phyloP scores from a whole-genome alignment of 2,113 vertebrate species.

The Noturus placidus region DNA sequence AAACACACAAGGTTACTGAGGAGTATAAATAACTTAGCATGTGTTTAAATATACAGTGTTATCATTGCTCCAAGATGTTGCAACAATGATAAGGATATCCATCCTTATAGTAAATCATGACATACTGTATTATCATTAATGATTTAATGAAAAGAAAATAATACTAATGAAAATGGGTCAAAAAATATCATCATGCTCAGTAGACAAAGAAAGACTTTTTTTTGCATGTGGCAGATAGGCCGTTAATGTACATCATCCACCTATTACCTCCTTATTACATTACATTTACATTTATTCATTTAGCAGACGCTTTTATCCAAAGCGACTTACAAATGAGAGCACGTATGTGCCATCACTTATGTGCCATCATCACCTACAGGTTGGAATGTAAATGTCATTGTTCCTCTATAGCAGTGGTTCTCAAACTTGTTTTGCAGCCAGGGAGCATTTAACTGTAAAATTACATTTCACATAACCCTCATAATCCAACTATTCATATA shows the following conservation, averaged over 20 bases:
- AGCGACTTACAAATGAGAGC: too few relatives aligned
- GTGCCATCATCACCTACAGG: conserved; percentile 29
- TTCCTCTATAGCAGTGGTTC: neutral
- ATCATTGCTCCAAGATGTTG: neutral
- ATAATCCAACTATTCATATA: neutral
- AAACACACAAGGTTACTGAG: neutral
- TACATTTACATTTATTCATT: too few relatives aligned
- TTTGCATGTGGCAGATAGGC: neutral
- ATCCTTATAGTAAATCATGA: neutral
- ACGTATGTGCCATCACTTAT: too few relatives aligned
- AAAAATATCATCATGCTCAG: neutral
- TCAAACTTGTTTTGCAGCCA: neutral
- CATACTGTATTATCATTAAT: neutral
- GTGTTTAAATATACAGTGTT: neutral
- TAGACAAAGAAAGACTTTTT: neutral
- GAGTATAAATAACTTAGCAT: neutral
- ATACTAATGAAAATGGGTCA: neutral
- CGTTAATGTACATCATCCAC: neutral
- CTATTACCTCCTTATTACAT: neutral
- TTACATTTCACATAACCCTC: neutral
- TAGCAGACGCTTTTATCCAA: too few relatives aligned
- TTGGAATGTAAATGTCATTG: neutral
- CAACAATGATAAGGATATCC: too few relatives aligned
- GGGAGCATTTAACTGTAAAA: neutral
- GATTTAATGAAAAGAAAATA: neutral